phyloP scores from a whole-genome alignment of 2,888 invertebrate species.

The Lysandra coridon region DNA sequence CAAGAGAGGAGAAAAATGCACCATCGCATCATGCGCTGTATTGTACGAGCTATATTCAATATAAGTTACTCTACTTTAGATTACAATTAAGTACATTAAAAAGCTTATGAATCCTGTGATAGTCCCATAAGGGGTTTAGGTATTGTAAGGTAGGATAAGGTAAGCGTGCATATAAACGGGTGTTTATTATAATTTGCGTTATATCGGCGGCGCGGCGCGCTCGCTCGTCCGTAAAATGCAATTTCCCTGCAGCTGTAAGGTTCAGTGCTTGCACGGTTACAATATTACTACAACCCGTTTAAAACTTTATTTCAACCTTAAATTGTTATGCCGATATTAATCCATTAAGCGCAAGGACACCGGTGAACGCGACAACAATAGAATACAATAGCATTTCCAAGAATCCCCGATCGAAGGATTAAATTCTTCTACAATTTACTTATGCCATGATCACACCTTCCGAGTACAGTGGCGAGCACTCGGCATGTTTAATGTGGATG shows the following conservation, averaged over 20 bases:
- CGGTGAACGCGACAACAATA: too few relatives aligned
- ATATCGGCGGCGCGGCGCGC: slow-evolving; percentile 5
- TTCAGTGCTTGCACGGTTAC: slow-evolving; percentile 40
- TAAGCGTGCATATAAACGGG: slow-evolving; percentile 7
- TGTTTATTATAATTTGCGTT: slow-evolving; percentile 24
- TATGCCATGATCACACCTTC: too few relatives aligned
- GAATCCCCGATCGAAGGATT: too few relatives aligned
- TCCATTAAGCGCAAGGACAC: too few relatives aligned
- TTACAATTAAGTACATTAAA: not conserved
- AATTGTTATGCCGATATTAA: not conserved
- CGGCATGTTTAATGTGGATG: too few relatives aligned
- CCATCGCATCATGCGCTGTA: too few relatives aligned
- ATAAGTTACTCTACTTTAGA: not conserved
- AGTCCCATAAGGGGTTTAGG: not conserved
- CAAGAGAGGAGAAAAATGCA: too few relatives aligned
- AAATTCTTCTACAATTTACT: not conserved
- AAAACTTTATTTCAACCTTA: slow-evolving; percentile 4
- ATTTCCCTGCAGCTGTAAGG: slow-evolving; percentile 56
- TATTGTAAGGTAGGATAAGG: not conserved
- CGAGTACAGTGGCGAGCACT: too few relatives aligned
- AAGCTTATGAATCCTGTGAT: not conserved
- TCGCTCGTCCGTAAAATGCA: slow-evolving; percentile 59
- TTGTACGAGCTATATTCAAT: too few relatives aligned
- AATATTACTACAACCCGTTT: slow-evolving; percentile 38
- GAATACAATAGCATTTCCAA: too few relatives aligned